A percentile compares a stretch with the other conserved stretches of the same genome.
phyloP scores from a whole-genome alignment of 2,797 vertebrate species.

The Diglossa cyanea region DNA sequence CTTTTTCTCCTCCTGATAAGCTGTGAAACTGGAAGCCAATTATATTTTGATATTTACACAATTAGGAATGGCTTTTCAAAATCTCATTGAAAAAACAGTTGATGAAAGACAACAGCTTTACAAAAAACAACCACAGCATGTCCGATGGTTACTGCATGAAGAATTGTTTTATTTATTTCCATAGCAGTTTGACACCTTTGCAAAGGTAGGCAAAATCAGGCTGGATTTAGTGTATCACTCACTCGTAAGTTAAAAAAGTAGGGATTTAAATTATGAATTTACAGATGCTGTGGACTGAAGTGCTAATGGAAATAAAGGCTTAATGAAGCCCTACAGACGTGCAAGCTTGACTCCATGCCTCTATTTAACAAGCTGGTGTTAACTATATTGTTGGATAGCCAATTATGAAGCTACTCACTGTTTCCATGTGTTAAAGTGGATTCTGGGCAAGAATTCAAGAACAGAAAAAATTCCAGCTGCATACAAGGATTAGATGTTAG shows the following conservation, averaged over 20 bases:
- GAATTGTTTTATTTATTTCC: slow-evolving; percentile 8
- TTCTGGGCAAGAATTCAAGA: slow-evolving; percentile 28
- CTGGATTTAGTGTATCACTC: not conserved
- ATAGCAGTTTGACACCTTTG: not conserved
- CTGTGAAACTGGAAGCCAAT: slow-evolving; percentile 66
- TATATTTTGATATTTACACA: slow-evolving; percentile 66
- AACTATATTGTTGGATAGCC: not conserved
- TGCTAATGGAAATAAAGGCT: not conserved
- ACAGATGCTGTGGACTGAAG: not conserved
- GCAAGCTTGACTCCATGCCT: not conserved
- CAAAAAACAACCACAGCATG: not conserved
- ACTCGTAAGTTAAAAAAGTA: not conserved
- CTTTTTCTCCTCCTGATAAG: slow-evolving; percentile 53
- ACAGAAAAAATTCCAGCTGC: not conserved
- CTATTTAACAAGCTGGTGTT: not conserved
- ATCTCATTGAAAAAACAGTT: slow-evolving; percentile 13
- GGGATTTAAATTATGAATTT: not conserved
- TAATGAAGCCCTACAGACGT: not conserved
- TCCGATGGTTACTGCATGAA: not conserved
- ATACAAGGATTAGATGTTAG: not conserved
- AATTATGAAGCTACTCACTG: not conserved
- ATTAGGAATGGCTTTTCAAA: slow-evolving; percentile 53
- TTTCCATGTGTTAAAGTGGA: not conserved
- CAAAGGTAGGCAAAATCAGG: not conserved
- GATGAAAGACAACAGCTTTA: slow-evolving; percentile 52